Conservation (phyloP, 2,888 invertebrate species). For the Sturmia bella region DNA sequence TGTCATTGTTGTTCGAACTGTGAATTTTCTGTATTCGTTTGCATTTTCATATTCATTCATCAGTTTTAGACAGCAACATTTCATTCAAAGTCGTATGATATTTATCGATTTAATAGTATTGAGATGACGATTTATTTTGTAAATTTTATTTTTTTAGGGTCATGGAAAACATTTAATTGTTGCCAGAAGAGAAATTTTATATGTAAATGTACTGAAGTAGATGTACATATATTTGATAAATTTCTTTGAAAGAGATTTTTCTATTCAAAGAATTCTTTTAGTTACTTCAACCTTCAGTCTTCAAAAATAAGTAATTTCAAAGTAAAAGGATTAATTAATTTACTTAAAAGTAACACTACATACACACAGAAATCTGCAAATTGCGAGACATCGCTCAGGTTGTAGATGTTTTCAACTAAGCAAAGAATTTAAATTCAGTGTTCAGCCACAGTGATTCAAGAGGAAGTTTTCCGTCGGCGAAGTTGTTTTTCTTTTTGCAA, state of each 20-base stretch:
- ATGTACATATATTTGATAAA: slow-evolving; percentile 2
- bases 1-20: slow-evolving; percentile 40
- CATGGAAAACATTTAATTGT: slow-evolving; percentile 63
- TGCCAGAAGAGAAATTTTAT: slow-evolving; percentile 49
- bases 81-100: slow-evolving; percentile 25
- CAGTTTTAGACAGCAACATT: slow-evolving; percentile 44
- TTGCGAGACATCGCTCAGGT: too few species aligned
- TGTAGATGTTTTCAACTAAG: too few species aligned
- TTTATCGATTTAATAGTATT: slow-evolving; percentile 57
- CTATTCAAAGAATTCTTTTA: too few species aligned
- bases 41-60: slow-evolving; percentile 58
- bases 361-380: too few species aligned
- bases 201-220: slow-evolving; percentile 2
- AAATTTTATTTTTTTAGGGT: slow-evolving; percentile 54
- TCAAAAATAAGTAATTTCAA: too few species aligned
- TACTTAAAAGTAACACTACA: too few species aligned
- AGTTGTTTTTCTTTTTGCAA: too few species aligned
- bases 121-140: slow-evolving; percentile 11
- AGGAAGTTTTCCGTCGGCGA: too few species aligned
- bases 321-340: too few species aligned
- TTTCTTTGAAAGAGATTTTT: slow-evolving; percentile 8
- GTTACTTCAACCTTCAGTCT: too few species aligned
- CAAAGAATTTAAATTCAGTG: too few species aligned
- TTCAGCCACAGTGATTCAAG: too few species aligned
- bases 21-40: slow-evolving; percentile 59